Percentiles rank a stretch among this genome's conserved stretches.
phyloP scores from a whole-genome alignment of 1,140 invertebrate genomes.

The Dinoponera quadriceps region DNA sequence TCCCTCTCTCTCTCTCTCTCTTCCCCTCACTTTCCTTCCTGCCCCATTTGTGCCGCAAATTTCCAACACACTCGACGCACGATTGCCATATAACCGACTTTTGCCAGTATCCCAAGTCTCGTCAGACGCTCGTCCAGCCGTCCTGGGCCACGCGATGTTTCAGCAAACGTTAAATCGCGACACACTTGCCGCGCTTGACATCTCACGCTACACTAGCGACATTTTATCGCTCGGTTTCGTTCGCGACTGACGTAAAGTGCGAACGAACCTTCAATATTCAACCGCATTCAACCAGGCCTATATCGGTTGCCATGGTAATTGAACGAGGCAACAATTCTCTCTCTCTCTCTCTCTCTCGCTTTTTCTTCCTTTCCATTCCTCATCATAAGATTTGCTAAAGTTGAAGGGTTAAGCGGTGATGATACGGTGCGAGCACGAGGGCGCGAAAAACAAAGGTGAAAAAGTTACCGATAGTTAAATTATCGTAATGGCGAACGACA shows the following conservation, averaged over 20 bases:
- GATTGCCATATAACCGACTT: neutral
- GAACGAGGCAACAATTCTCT: neutral
- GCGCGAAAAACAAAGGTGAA: neutral
- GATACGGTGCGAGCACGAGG: neutral
- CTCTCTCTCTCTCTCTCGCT: too few relatives aligned
- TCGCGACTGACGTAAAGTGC: neutral
- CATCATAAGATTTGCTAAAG: neutral
- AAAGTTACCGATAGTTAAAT: neutral
- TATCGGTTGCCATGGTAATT: slow-evolving; percentile 2
- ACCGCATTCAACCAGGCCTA: too few relatives aligned
- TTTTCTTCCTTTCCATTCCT: neutral
- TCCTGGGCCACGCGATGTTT: neutral
- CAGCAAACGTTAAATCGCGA: neutral
- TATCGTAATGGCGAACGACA: slow-evolving; percentile 74
- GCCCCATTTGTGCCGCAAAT: neutral
- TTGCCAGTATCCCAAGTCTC: neutral
- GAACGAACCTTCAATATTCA: neutral
- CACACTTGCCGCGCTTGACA: neutral
- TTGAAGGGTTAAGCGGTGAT: neutral
- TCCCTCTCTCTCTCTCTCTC: neutral
- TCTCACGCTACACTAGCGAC: neutral
- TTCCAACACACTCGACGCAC: neutral
- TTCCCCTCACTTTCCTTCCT: neutral
- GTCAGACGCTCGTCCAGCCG: neutral
- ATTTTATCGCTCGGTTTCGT: neutral